Evolutionary conservation across 30 jellyfish, hydroid and myxozoan species (phyloP).

Genomic region (Euphysa ruthae): DNA sequence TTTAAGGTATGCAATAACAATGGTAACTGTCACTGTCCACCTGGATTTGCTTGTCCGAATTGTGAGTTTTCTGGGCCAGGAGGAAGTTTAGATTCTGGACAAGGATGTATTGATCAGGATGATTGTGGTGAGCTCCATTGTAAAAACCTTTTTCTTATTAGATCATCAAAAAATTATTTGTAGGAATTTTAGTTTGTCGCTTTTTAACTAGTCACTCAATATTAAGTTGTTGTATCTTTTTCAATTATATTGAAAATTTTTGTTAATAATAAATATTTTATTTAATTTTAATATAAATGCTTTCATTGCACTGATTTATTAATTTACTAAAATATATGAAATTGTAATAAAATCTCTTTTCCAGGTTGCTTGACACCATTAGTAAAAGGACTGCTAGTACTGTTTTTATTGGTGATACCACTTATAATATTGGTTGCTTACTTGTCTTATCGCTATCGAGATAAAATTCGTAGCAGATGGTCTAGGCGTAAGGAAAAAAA

Average conservation of each 20-base stretch:
- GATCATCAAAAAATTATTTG: neutral
- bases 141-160: neutral
- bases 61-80: constrained; percentile 77
- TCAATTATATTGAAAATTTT: too few relatives aligned
- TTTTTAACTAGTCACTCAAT: too few relatives aligned
- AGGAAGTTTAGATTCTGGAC: constrained; percentile 81
- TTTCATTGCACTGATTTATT: neutral
- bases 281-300: neutral
- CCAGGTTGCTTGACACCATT: constrained; percentile 57
- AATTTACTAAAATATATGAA: too few relatives aligned
- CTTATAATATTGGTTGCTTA: constrained; percentile 9
- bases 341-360: too few relatives aligned
- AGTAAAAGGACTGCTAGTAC: constrained; percentile 50
- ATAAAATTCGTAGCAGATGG: neutral
- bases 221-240: too few relatives aligned
- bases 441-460: constrained; percentile 42
- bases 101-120: constrained; percentile 12
- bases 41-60: constrained; percentile 87
- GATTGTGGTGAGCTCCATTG: neutral
- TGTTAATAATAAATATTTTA: neutral
- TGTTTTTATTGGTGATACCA: constrained; percentile 66
- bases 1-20: constrained; percentile 66
- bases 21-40: constrained; percentile 84
- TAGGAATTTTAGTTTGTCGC: neutral
- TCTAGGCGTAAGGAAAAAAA: too few relatives aligned